Evolutionary conservation across 2,797 vertebrate species (phyloP).

Genomic region (Anguilla obscura): DNA sequence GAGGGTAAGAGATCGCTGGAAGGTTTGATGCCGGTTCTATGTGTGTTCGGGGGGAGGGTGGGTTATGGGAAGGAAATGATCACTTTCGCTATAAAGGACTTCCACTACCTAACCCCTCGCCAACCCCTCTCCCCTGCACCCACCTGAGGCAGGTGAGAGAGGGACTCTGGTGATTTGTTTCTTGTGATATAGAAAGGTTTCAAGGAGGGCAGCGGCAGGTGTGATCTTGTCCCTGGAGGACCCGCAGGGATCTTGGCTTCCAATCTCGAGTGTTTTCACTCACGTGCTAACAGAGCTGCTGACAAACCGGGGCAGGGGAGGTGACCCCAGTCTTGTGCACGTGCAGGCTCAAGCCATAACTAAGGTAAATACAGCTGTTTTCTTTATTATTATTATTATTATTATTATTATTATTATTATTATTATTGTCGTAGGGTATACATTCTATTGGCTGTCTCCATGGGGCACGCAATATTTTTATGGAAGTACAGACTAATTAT

Average conservation of each 20-base stretch:
- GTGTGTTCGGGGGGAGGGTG: conserved; percentile 57
- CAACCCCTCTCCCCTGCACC: neutral
- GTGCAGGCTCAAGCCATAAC: neutral
- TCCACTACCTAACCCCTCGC: conserved; percentile 10
- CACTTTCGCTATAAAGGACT: conserved; percentile 46
- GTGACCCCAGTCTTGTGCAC: neutral
- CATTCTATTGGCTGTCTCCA: neutral
- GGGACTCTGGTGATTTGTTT: neutral
- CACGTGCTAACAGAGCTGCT: neutral
- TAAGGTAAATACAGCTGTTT: neutral
- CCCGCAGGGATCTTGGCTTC: neutral
- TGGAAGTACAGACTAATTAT: neutral
- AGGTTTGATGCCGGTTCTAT: neutral
- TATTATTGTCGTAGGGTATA: neutral
- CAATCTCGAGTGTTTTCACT: conserved; percentile 1
- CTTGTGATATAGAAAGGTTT: neutral
- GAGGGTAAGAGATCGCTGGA: conserved; percentile 15
- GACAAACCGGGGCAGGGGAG: neutral
- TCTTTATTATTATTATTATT: neutral
- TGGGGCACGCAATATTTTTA: neutral
- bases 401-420: neutral
- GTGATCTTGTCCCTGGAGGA: neutral
- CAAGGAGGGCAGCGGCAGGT: neutral
- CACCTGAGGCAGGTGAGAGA: neutral
- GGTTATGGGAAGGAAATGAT: conserved; percentile 47